Conservation (phyloP, 2,113 vertebrate genomes). For the Otocyon megalotis region DNA sequence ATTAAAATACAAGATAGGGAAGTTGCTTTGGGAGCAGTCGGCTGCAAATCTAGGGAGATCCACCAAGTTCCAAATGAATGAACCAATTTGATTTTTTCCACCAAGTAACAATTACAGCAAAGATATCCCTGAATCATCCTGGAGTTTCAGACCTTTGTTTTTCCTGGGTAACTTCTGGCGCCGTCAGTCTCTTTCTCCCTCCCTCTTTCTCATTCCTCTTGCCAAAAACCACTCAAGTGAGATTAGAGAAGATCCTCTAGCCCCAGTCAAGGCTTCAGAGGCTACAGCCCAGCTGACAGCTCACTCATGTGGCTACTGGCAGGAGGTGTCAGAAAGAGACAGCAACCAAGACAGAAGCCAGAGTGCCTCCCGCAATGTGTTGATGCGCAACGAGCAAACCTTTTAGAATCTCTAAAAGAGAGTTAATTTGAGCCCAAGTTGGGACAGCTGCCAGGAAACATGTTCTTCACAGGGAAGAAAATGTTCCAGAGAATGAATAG, state of each 20-base stretch:
- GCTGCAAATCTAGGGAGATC: not conserved
- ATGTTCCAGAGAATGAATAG: not conserved
- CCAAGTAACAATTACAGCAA: not conserved
- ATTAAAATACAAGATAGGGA: not conserved
- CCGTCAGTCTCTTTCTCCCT: not conserved
- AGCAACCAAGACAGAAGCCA: not conserved
- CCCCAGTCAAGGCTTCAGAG: not conserved
- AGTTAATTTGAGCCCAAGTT: not conserved
- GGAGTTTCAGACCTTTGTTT: not conserved
- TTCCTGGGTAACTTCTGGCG: not conserved
- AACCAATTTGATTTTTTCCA: not conserved
- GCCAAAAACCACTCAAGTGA: not conserved
- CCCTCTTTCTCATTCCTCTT: not conserved
- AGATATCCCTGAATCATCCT: not conserved
- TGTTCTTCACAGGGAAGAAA: not conserved
- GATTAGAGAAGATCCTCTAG: not conserved
- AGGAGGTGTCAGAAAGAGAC: not conserved
- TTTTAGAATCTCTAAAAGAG: not conserved
- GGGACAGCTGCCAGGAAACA: not conserved
- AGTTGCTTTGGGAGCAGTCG: not conserved
- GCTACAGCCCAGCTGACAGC: not conserved
- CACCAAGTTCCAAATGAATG: not conserved
- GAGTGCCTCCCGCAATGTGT: not conserved
- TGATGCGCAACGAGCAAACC: not conserved
- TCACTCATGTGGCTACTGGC: not conserved